Evolutionary conservation across 92 coral and sea anemone species (phyloP), one percentile per base, ranked within the genome.

Genomic region (Palythoa caribaeorum): DNA sequence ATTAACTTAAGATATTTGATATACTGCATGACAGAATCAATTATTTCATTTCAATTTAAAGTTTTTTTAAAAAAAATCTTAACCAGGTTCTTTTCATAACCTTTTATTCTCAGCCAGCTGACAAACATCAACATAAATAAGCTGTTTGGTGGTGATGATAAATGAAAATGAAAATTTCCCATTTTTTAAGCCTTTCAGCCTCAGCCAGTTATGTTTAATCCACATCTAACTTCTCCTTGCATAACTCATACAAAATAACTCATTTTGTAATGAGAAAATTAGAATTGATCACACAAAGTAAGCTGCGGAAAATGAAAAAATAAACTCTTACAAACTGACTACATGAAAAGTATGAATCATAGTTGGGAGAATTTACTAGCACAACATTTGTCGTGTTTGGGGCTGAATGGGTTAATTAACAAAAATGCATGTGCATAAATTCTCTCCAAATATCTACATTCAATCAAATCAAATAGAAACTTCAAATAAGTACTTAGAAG

Each of bases 401-500:
- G 69, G 37, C 69, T 62, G 69, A 62, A 70, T 9, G 48, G 75
- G 47, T 35, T 70, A 40, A 71, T 71, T 71, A 70, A 36, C 47
- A 71, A 71, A 71, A 71, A 71, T 71, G 75, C 75, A 71, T 71
- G 75, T 71, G 75, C 50, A 71, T 71, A 71, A 71, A 71, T 71
- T 71, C 75, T 71, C 75, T 71, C 47, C 75, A 71, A 71, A 71
- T 71, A 71, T 71, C 75, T 35, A 71, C 75, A 36, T 71, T 71
- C 19, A 71, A 71, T 71, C 75, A 71, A 71, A 71, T 71, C 75
- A 71, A 71, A 71, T 37, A 71, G 75, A 71, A 71, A 71, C 75
- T 71, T 71, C 75, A 71, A 71, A 35, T 71, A 71, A 71, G 75
- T 59, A 59, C 65, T 59, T 59, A 69, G 73, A 71, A 71, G 75